Percentiles rank a stretch among this genome's conserved stretches.
phyloP scores from a whole-genome alignment of 2,888 invertebrate species.

The Malacosoma neustria region DNA sequence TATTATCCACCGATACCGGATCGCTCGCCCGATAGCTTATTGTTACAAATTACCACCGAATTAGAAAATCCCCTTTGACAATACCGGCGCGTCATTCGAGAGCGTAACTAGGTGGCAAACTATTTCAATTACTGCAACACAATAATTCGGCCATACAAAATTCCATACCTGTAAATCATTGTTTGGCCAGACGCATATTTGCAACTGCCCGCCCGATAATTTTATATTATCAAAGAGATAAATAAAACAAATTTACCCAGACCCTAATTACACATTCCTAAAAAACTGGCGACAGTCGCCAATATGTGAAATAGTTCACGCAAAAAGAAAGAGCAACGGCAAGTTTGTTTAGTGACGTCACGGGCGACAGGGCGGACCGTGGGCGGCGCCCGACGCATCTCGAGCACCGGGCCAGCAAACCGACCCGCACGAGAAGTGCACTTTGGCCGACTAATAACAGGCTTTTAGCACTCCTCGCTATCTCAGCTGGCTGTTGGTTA shows the following conservation, averaged over 20 bases:
- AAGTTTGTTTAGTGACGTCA: slow-evolving; percentile 60
- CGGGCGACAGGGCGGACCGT: slow-evolving; percentile 64
- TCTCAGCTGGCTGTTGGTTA: slow-evolving; percentile 43
- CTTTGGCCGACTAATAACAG: slow-evolving; percentile 47
- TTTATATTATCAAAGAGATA: slow-evolving; percentile 40
- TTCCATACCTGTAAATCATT: neutral
- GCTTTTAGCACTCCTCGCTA: slow-evolving; percentile 61
- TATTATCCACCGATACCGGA: slow-evolving; percentile 52
- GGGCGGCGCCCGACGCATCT: slow-evolving; percentile 56
- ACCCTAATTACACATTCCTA: slow-evolving; percentile 59
- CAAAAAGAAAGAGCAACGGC: slow-evolving; percentile 56
- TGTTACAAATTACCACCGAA: slow-evolving; percentile 66
- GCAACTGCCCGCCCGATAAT: slow-evolving; percentile 29
- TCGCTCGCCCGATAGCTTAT: slow-evolving; percentile 40
- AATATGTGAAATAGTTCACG: slow-evolving; percentile 56
- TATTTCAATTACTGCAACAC: slow-evolving; percentile 33
- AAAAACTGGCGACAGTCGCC: slow-evolving; percentile 69
- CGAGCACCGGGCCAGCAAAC: slow-evolving; percentile 31
- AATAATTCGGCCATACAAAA: too few species aligned
- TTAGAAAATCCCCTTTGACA: slow-evolving; percentile 54
- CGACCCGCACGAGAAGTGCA: slow-evolving; percentile 44
- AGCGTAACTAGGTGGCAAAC: slow-evolving; percentile 69
- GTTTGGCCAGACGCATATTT: slow-evolving; percentile 19
- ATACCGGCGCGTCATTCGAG: slow-evolving; percentile 39
- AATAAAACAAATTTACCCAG: slow-evolving; percentile 52